These are phyloP conservation scores for Ochotona princeps DNA, from an alignment of 2,113 vertebrate genomes.

Conservation along the genomic window DNA sequence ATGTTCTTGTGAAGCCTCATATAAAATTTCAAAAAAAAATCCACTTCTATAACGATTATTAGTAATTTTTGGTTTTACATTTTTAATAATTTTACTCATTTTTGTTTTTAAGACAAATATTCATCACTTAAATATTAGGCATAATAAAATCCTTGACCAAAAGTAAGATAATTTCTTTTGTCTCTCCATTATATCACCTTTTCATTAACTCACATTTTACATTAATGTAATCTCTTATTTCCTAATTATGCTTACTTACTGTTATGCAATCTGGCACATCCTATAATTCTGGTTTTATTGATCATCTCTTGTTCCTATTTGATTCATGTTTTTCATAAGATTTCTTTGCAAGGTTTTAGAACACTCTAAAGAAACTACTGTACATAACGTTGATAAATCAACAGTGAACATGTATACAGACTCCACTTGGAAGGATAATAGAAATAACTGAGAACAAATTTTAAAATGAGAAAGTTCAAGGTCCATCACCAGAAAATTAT, in stretches of 20 bases:
- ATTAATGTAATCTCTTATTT: neutral
- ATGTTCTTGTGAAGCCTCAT: neutral
- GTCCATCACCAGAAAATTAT: conserved; percentile 17
- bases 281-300: conserved; percentile 18
- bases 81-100: neutral
- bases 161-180: neutral
- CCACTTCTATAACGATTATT: neutral
- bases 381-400: conserved; percentile 39
- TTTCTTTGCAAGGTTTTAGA: conserved; percentile 26
- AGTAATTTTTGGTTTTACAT: neutral
- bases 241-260: conserved; percentile 22
- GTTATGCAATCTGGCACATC: neutral
- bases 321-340: neutral
- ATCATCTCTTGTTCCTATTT: conserved; percentile 42
- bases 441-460: conserved; percentile 29
- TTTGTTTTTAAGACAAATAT: conserved; percentile 34
- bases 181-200: neutral
- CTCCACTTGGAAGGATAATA: neutral
- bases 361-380: neutral
- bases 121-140: neutral
- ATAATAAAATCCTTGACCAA: neutral
- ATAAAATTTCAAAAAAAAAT: neutral
- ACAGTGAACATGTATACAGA: neutral
- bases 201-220: neutral
- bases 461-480: conserved; percentile 18